Conservation (phyloP, 2,888 invertebrate genomes). For the Matsumyia berberina region DNA sequence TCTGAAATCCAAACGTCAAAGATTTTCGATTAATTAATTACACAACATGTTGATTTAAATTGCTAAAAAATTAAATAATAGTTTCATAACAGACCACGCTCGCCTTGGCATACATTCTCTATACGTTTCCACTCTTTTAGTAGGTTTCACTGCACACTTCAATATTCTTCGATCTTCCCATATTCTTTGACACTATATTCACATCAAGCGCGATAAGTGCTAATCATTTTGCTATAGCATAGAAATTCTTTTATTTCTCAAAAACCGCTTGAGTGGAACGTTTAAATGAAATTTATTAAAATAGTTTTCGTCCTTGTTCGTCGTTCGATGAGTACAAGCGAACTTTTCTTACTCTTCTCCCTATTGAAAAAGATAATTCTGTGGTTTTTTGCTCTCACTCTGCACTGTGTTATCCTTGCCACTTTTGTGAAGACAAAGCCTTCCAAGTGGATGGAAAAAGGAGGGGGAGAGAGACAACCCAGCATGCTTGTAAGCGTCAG, state of each 20-base stretch:
- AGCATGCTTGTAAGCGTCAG: constrained; percentile 61
- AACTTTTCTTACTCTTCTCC: constrained; percentile 48
- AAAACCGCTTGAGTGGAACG: constrained; percentile 9
- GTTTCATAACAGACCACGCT: neutral
- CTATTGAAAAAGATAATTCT: constrained; percentile 45
- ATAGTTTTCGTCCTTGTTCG: constrained; percentile 69
- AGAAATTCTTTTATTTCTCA: constrained; percentile 1
- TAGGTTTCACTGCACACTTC: neutral
- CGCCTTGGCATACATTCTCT: constrained; percentile 25
- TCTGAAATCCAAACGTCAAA: too few relatives aligned
- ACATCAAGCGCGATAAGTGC: constrained; percentile 15
- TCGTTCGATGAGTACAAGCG: constrained; percentile 48
- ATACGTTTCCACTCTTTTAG: neutral
- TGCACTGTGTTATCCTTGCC: constrained; percentile 59
- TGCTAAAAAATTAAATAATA: neutral
- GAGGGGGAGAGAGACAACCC: constrained; percentile 17
- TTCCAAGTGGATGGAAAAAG: constrained; percentile 53
- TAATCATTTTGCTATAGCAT: constrained; percentile 35
- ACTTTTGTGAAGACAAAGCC: constrained; percentile 72
- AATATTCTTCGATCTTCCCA: neutral
- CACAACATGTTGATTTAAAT: constrained; percentile 3
- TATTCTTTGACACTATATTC: constrained; percentile 17
- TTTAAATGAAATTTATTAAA: constrained; percentile 60
- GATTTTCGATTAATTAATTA: too few relatives aligned
- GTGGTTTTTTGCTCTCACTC: constrained; percentile 23